Evolutionary conservation across 2,113 vertebrate genomes (phyloP), one percentile per base, ranked within the genome.

Genomic region (Albula glossodonta): DNA sequence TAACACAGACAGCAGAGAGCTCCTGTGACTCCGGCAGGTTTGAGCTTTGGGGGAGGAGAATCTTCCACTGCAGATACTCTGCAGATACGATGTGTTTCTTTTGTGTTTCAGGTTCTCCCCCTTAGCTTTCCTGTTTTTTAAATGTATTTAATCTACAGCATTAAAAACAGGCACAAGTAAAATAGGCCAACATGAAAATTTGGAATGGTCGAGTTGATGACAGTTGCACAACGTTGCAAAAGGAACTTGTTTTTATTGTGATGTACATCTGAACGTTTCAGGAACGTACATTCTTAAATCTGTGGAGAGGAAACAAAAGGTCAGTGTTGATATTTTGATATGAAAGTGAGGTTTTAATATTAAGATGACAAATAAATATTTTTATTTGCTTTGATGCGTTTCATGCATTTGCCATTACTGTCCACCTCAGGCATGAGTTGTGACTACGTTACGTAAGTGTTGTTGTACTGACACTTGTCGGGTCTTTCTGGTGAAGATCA

Each of bases 401-500:
- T 25, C 0, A 41, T 53, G 15, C 10, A 80, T 50, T 17, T 79
- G 78, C 41, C 13, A 5, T 49, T 50, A 50, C 17, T 51, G 17
- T 2, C 78, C 12, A 80, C 49, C 78, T 10, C 13, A 48, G 4
- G 25, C 15, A 11, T 6, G 50, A 80, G 6, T 74, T 41, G 31
- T 41, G 31, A 41, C 31, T 41, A 41, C 31, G 31, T 41, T 41
- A 41, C 31, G 31, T 41, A 41, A 41, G 31, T 1, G 31, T 41
- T 41, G 31, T 41, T 41, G 31, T 41, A 1, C 31, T 41, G 31
- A 41, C 31, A 41, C 31, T 41, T 41, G 31, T 41, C 31, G 31
- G 31, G 31, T 49, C 85, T 83, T 88, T 87, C 89, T 77, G 87
- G 88, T 91, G 77, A 83, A 86, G 89, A 90, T 93, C 92, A 92